These are phyloP conservation scores for Ceratoteleas bidentatus DNA, from an alignment of 1,140 invertebrate species.

Conservation along the genomic window DNA sequence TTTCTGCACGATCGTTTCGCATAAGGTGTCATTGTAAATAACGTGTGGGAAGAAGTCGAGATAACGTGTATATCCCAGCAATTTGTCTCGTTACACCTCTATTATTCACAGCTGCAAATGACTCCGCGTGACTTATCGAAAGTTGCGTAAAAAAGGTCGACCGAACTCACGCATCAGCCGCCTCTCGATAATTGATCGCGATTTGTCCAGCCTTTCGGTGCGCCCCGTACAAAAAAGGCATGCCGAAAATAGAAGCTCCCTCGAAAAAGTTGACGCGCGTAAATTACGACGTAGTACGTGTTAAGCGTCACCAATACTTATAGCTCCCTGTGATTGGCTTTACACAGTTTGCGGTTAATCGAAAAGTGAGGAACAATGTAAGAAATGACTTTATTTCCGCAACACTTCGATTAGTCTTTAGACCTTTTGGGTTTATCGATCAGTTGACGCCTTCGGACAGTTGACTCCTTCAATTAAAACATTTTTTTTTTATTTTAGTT, in stretches of 20 bases:
- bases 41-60: constrained; percentile 37
- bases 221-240: constrained; percentile 7
- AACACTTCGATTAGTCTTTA: no score
- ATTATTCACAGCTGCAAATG: constrained; percentile 41
- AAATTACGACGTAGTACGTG: constrained; percentile 25
- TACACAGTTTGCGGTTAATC: constrained; percentile 8
- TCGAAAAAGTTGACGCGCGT: constrained; percentile 6
- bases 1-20: constrained; percentile 18
- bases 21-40: constrained; percentile 43
- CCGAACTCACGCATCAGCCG: constrained; percentile 17
- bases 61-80: constrained; percentile 28
- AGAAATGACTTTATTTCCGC: no score
- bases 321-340: constrained; percentile 5
- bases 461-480: no score
- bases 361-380: background rate
- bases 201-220: constrained; percentile 5
- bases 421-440: no score
- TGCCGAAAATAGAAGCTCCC: constrained; percentile 3
- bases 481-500: no score
- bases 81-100: constrained; percentile 46
- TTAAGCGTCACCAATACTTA: constrained; percentile 10
- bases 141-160: constrained; percentile 15
- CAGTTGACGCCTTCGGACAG: no score
- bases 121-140: constrained; percentile 28
- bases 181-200: constrained; percentile 24